Evolutionary conservation across 2,113 vertebrate genomes (phyloP).

Genomic region (Myocastor coypus): DNA sequence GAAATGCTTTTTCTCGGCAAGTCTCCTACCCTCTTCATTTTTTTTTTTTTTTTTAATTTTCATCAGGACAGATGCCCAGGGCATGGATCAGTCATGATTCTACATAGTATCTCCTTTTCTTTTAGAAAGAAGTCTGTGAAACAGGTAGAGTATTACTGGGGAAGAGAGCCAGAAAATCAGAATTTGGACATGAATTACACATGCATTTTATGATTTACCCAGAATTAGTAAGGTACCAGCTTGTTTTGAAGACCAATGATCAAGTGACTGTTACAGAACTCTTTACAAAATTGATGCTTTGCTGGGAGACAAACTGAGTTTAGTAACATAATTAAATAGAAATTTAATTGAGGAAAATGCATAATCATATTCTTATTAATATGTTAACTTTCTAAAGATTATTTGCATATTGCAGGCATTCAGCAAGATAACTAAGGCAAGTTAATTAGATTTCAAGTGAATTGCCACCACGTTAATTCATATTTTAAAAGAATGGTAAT

Average conservation of each 20-base stretch:
- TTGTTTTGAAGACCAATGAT: constrained; percentile 66
- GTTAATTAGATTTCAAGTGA: constrained; percentile 88
- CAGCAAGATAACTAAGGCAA: constrained; percentile 82
- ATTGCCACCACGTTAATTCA: constrained; percentile 85
- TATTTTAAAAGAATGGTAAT: constrained; percentile 88
- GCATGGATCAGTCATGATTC: neutral
- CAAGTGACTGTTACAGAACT: constrained; percentile 69
- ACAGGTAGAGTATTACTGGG: neutral
- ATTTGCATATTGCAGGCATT: constrained; percentile 79
- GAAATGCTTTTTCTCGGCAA: neutral
- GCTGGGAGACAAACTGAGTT: constrained; percentile 80
- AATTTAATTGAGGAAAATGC: constrained; percentile 77
- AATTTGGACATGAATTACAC: constrained; percentile 35
- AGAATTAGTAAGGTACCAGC: constrained; percentile 70
- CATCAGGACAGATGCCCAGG: neutral
- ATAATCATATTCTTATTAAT: constrained; percentile 85
- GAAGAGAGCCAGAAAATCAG: neutral
- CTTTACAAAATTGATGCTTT: constrained; percentile 76
- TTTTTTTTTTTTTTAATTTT: neutral
- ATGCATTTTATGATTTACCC: constrained; percentile 68
- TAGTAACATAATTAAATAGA: constrained; percentile 83
- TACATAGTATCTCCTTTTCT: neutral
- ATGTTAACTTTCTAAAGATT: constrained; percentile 84
- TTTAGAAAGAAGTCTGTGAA: neutral
- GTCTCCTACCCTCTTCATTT: neutral